phyloP scores from a whole-genome alignment of 1,140 invertebrate species.

The Leguminivora glycinivorella region DNA sequence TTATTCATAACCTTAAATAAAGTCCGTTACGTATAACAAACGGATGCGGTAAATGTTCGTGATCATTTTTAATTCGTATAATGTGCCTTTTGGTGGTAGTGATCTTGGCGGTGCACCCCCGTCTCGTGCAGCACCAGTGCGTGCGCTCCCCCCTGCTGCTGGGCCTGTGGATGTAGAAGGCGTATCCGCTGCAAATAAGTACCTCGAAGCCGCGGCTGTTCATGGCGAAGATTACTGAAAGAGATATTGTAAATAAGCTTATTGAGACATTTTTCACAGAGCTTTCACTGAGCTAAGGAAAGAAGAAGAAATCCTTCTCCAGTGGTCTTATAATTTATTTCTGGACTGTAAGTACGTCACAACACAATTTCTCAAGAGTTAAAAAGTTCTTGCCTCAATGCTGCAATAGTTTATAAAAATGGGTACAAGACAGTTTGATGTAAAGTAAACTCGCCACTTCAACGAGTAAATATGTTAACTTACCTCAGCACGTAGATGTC shows the following conservation, averaged over 20 bases:
- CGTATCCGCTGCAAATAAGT: neutral
- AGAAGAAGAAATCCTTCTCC: too few relatives aligned
- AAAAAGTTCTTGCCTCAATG: too few relatives aligned
- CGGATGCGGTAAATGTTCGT: neutral
- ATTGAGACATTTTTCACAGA: neutral
- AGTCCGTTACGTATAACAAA: neutral
- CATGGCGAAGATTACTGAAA: neutral
- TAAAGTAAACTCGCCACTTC: too few relatives aligned
- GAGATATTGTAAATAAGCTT: neutral
- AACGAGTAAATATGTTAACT: too few relatives aligned
- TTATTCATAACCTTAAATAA: neutral
- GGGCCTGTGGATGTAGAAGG: neutral
- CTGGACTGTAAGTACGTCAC: too few relatives aligned
- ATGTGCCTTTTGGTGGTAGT: neutral
- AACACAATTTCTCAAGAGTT: too few relatives aligned
- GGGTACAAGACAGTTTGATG: too few relatives aligned
- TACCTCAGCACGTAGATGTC: too few relatives aligned
- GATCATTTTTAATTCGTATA: neutral
- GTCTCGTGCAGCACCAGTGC: neutral
- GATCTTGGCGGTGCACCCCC: neutral
- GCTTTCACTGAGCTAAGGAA: too few relatives aligned
- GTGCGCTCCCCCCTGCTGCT: neutral
- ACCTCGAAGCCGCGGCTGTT: neutral
- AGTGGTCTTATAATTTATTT: too few relatives aligned
- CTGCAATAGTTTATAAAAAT: too few relatives aligned